Base-by-base conservation (phyloP, 2,797 vertebrate genomes). In the Margarornis squamiger region DNA sequence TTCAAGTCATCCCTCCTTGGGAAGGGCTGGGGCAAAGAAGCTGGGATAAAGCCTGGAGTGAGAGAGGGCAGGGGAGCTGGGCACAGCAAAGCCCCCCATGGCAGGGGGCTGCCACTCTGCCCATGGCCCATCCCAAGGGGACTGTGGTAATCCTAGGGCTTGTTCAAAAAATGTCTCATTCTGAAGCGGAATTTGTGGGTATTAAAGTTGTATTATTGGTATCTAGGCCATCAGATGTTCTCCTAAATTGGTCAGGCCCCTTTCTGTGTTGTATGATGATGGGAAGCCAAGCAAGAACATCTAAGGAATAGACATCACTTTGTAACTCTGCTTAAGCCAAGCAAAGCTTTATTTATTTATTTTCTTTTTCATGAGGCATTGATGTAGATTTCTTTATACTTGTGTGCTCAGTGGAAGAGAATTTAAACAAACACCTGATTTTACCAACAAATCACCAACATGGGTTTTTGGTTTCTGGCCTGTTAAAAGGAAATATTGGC, bases 121-220 rank as follows among this genome's bases (percentile, higher is more conserved):
- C 22, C 6, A 2, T 5, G 24, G 20, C 2, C 30, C 13, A 0
- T 8, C 24, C 13, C 8, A 3, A 14, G 27, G 23, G n/a, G 3
- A 6, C 58, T 0, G 0, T 38, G 21, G 19, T 68, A 13, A 16
- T 23, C 24, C 23, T 8, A 12, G 6, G 0, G 10, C 5, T 66
- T 46, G 20, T 26, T 48, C 15, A 26, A 5, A 15, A 63, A 10
- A 11, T 1, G 4, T 6, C 19, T 59, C 4, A 0, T 38, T 51
- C 32, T 49, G 38, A 4, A 38, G 21, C 5, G 1, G 23, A 77
- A 21, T 4, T 12, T 21, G 2, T 1, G 2, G 16, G 67, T 54
- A 7, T 48, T 15, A 6, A 10, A 8, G 1, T 14, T 48, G 12
- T 29, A 2, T n/a, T 62, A 5, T 10, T 49, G 55, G 23, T 8